Evolutionary conservation across 2,888 invertebrate genomes (phyloP).

Genomic region (Nycteola revayana): DNA sequence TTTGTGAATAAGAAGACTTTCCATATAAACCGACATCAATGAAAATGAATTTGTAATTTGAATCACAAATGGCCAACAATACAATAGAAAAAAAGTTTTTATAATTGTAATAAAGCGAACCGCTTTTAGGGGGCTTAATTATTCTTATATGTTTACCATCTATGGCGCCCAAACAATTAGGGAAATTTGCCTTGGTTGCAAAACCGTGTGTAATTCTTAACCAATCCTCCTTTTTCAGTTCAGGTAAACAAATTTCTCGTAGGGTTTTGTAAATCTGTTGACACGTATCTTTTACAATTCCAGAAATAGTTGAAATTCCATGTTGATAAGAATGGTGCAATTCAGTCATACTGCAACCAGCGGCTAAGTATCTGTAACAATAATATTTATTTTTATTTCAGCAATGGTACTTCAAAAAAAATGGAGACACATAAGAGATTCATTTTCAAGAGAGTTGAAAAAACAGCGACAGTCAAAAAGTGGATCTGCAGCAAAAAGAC

Average conservation of each 20-base stretch:
- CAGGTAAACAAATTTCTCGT: constrained; percentile 10
- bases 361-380: constrained; percentile 12
- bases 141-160: constrained; percentile 17
- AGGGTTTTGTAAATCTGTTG: constrained; percentile 10
- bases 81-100: constrained; percentile 11
- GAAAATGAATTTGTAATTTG: constrained; percentile 12
- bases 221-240: constrained; percentile 11
- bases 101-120: constrained; percentile 15
- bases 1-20: constrained; percentile 16
- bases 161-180: constrained; percentile 13
- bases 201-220: constrained; percentile 12
- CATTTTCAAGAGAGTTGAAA: constrained; percentile 9
- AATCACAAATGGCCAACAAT: constrained; percentile 13
- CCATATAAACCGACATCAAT: constrained; percentile 13
- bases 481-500: constrained; percentile 13
- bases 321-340: constrained; percentile 15
- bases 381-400: constrained; percentile 9
- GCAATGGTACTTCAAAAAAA: constrained; percentile 15
- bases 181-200: constrained; percentile 13
- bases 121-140: constrained; percentile 12
- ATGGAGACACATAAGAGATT: constrained; percentile 13
- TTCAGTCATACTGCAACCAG: constrained; percentile 17
- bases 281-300: constrained; percentile 16
- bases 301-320: constrained; percentile 14
- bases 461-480: constrained; percentile 11